phyloP scores from a whole-genome alignment of 2,888 invertebrate genomes.

The Crocallis elinguaria region DNA sequence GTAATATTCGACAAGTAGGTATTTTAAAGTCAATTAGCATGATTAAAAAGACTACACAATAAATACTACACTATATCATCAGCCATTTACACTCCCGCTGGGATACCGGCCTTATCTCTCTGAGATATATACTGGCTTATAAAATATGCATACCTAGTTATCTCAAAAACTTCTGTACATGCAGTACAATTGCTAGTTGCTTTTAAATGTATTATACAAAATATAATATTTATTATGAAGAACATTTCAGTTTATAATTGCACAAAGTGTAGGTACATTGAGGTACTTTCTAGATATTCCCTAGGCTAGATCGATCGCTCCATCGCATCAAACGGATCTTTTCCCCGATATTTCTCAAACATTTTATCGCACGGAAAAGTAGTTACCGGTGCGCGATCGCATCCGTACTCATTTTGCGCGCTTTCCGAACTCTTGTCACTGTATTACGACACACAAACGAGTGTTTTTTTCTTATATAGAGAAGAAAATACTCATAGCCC shows the following conservation, averaged over 20 bases:
- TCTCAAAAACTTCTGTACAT: no score
- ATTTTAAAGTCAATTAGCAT: no score
- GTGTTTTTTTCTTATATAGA: conserved; percentile 35
- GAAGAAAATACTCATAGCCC: conserved; percentile 55
- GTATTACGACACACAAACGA: conserved; percentile 44
- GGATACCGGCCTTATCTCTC: no score
- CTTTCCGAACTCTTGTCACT: conserved; percentile 55
- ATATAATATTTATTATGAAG: no score
- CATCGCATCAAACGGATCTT: conserved; percentile 23
- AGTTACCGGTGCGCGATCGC: conserved; percentile 81
- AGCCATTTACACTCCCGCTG: no score
- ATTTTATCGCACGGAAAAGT: conserved; percentile 78
- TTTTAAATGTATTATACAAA: no score
- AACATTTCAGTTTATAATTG: not conserved
- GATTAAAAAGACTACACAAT: no score
- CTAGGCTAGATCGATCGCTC: conserved; percentile 13
- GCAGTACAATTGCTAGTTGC: no score
- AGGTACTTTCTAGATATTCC: conserved; percentile 8
- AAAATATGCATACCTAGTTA: no score
- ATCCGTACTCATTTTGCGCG: conserved; percentile 68
- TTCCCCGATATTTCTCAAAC: conserved; percentile 63
- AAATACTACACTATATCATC: no score
- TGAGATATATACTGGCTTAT: no score
- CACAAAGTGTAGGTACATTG: not conserved
- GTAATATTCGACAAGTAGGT: no score